phyloP scores from a whole-genome alignment of 2,113 vertebrate genomes.

The Ardeotis arabs region DNA sequence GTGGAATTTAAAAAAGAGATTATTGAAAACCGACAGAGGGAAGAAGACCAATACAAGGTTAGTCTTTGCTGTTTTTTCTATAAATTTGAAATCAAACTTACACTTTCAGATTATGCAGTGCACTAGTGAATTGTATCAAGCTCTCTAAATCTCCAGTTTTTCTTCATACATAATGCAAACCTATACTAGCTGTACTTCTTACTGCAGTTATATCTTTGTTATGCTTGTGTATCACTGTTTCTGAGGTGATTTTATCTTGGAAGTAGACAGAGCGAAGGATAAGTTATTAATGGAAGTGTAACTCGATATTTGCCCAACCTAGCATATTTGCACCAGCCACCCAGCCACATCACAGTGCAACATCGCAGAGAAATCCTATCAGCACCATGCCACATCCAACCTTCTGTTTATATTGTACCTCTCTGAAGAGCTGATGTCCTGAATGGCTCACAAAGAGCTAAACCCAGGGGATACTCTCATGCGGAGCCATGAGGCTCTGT shows the following conservation, averaged over 20 bases:
- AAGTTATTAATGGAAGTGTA: not conserved
- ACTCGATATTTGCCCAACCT: not conserved
- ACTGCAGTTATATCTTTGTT: not conserved
- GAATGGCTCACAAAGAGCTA: not conserved
- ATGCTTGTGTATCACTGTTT: not conserved
- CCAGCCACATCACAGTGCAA: not conserved
- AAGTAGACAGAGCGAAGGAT: not conserved
- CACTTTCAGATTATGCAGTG: not conserved
- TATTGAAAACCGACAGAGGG: conserved; percentile 73
- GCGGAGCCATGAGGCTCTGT: not conserved
- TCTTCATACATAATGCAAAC: not conserved
- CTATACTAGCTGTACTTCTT: not conserved
- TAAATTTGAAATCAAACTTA: not conserved
- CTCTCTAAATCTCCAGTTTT: not conserved
- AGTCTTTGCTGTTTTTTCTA: not conserved
- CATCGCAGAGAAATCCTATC: not conserved
- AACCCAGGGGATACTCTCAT: not conserved
- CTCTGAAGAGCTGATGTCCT: not conserved
- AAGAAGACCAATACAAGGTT: conserved; percentile 79
- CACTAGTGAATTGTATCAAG: not conserved
- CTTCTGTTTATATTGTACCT: not conserved
- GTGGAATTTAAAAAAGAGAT: conserved; percentile 71
- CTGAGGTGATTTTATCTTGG: not conserved
- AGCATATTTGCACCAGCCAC: not conserved
- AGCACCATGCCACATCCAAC: not conserved